Conservation (phyloP, 2,888 invertebrate genomes). For the Molanna angustata region DNA sequence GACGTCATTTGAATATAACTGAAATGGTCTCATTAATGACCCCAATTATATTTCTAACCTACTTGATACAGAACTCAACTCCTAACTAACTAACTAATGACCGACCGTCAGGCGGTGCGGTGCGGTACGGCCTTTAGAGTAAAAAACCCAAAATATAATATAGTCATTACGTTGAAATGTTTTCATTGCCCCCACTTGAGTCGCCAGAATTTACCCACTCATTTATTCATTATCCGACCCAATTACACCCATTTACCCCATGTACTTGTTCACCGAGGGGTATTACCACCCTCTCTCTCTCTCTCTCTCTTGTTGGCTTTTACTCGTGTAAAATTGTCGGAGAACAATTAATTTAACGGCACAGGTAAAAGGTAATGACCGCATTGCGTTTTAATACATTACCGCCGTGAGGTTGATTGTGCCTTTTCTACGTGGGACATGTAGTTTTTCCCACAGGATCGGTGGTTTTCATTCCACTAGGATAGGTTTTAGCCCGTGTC, state of each 20-base stretch:
- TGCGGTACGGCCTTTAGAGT: constrained; percentile 1
- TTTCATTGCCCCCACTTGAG: constrained; percentile 27
- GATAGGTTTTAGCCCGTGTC: neutral
- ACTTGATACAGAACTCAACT: constrained; percentile 5
- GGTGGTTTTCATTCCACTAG: too few relatives aligned
- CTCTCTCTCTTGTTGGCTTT: neutral
- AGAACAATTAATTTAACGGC: too few relatives aligned
- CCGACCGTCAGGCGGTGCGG: constrained; percentile 3
- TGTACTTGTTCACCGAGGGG: too few relatives aligned
- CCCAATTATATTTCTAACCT: neutral
- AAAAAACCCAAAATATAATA: constrained; percentile 23
- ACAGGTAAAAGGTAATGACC: neutral
- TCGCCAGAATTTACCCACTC: constrained; percentile 30
- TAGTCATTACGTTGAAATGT: constrained; percentile 25
- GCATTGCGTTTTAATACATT: neutral
- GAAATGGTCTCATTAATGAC: neutral
- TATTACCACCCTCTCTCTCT: too few relatives aligned
- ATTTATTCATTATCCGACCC: constrained; percentile 33
- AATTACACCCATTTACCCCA: constrained; percentile 29
- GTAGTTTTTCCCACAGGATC: too few relatives aligned
- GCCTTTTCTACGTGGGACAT: too few relatives aligned
- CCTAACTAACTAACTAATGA: constrained; percentile 4
- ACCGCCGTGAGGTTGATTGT: too few relatives aligned
- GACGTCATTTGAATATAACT: neutral
- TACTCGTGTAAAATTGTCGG: too few relatives aligned